phyloP scores from a whole-genome alignment of 2,113 vertebrate genomes.

The Shinisaurus crocodilurus region DNA sequence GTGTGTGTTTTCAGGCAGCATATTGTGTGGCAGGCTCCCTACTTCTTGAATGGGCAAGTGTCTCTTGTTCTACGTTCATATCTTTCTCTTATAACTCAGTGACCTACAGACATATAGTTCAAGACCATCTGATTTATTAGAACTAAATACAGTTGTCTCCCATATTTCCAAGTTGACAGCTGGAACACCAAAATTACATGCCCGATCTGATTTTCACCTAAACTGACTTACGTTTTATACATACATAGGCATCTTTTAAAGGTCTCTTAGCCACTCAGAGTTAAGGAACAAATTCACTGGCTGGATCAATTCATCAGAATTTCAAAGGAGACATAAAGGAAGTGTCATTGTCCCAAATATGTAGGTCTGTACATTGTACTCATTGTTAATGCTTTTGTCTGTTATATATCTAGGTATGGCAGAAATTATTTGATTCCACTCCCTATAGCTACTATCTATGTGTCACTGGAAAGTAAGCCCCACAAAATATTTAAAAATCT shows the following conservation, averaged over 20 bases:
- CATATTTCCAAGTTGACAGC: neutral
- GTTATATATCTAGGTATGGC: neutral
- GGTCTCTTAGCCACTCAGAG: neutral
- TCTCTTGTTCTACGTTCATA: neutral
- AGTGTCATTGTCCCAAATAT: neutral
- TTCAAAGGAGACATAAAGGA: neutral
- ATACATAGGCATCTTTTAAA: neutral
- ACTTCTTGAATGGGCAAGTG: slow-evolving; percentile 35
- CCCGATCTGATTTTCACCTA: neutral
- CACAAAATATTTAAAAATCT: neutral
- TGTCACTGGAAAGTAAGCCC: neutral
- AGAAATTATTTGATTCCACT: neutral
- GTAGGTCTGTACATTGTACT: neutral
- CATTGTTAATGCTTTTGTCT: neutral
- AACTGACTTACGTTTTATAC: neutral
- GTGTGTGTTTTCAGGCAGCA: slow-evolving; percentile 21
- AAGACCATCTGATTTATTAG: neutral
- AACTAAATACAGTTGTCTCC: neutral
- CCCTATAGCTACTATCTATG: neutral
- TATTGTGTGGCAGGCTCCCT: slow-evolving; percentile 31
- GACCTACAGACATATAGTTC: neutral
- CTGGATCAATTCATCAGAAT: neutral
- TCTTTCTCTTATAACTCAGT: slow-evolving; percentile 8
- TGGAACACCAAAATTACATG: neutral
- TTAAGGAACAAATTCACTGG: neutral